Base-by-base conservation (phyloP, 2,797 vertebrate genomes). In the Dendrocincla tyrannina region DNA sequence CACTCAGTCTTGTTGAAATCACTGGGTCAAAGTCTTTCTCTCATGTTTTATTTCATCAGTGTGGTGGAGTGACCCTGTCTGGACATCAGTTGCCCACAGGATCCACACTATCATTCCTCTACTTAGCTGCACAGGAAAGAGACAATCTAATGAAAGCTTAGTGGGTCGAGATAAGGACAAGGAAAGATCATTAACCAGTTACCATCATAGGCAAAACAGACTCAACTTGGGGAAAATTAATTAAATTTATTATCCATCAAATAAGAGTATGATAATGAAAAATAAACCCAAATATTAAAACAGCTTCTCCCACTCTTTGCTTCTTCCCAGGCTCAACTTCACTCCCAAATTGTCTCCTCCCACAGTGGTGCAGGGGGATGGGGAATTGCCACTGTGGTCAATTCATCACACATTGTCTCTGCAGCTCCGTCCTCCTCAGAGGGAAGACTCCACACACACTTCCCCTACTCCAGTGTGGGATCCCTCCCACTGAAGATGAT, bases 1-100 rank as follows among this genome's bases (percentile, higher is more conserved):
- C 10, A 49, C 33, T 91, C 49, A 82, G 10, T 85, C 69, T 41
- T 87, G 46, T 50, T 85, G 49, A 91, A 97, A 96, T 96, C 79
- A 84, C 35, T 78, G 70, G 24, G 17, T 39, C 42, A 68, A 52
- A 41, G 32, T 79, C 35, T 47, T 91, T 77, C 52, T 59, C 82
- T 93, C 62, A 37, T 55, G 42, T 69, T 69, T 39, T 24, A 23
- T 23, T 74, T 85, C 67, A 46, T 46, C 16, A 24, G 3, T 46
- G 24, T 58, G 10, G 20, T 32, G 27, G 20, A 10, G 4, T 72
- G 50, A 77, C 80, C 24, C 50, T 41, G 30, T 59, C 55, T 42
- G 25, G 55, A 35, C 4, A n/a, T 8, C 47, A 62, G 37, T 7
- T 62, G 52, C 15, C 23, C 27, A 50, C 39, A 13, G 63, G 58